These are phyloP conservation scores for Hucho hucho DNA, from an alignment of 2,113 vertebrate species.

Conservation along the genomic window DNA sequence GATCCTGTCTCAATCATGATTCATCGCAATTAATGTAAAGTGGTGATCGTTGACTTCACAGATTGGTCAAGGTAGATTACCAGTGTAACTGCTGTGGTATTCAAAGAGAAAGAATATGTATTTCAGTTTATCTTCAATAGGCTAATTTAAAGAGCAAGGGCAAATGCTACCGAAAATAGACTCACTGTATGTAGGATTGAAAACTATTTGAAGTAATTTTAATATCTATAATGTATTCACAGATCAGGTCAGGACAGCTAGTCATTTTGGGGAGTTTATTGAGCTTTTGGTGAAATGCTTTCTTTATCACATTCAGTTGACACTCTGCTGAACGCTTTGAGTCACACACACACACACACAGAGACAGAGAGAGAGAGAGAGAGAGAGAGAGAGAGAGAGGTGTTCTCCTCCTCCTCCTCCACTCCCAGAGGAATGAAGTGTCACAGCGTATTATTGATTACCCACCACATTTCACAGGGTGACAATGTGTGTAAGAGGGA, in stretches of 20 bases:
- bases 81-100: not conserved
- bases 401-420: not conserved
- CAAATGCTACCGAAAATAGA: too few relatives aligned
- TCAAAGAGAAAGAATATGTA: not conserved
- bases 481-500: too few relatives aligned
- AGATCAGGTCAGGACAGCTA: not conserved
- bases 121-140: conserved; percentile 3
- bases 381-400: too few relatives aligned
- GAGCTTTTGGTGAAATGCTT: too few relatives aligned
- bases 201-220: too few relatives aligned
- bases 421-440: too few relatives aligned
- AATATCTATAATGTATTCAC: not conserved
- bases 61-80: conserved; percentile 14
- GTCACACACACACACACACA: too few relatives aligned
- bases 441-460: too few relatives aligned
- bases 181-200: too few relatives aligned
- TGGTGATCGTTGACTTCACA: conserved; percentile 46
- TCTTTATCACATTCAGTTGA: not conserved
- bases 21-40: conserved; percentile 46
- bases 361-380: too few relatives aligned
- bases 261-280: conserved; percentile 16
- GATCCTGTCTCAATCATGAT: conserved; percentile 48
- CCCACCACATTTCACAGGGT: too few relatives aligned
- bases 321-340: too few relatives aligned
- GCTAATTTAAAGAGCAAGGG: not conserved